Percentiles rank a stretch among this genome's conserved stretches.
Conservation (phyloP, 2,888 invertebrate species). For the Rhodophaea formosa region DNA sequence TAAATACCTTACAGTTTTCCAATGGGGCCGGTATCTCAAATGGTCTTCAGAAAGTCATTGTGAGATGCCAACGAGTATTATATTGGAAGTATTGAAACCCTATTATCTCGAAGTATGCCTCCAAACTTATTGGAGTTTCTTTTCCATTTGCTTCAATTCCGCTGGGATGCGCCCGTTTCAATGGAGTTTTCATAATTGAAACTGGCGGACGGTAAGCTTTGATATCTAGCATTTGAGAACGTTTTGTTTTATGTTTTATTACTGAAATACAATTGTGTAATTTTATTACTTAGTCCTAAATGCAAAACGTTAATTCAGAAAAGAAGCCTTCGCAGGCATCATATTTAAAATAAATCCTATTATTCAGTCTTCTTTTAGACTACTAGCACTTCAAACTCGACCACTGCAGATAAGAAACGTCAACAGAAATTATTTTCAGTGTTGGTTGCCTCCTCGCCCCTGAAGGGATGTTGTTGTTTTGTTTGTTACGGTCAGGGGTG, state of each 20-base stretch:
- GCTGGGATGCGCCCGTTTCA: neutral
- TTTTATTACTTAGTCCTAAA: too few species aligned
- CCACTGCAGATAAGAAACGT: too few species aligned
- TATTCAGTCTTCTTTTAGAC: too few species aligned
- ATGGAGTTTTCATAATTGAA: neutral
- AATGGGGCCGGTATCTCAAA: conserved; percentile 2
- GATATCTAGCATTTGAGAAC: neutral
- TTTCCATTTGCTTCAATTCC: conserved; percentile 7
- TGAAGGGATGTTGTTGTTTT: too few species aligned
- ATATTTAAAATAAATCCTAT: too few species aligned
- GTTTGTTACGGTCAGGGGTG: too few species aligned
- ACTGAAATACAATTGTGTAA: neutral
- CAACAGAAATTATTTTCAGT: too few species aligned
- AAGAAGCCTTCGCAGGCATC: too few species aligned
- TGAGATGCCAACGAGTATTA: conserved; percentile 15
- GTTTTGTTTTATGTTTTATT: neutral
- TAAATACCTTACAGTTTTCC: neutral
- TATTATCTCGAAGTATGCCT: conserved; percentile 17
- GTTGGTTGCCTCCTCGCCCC: too few species aligned
- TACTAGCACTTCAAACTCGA: too few species aligned
- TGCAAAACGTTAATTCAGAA: too few species aligned
- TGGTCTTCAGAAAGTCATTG: conserved; percentile 8
- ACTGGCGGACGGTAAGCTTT: neutral
- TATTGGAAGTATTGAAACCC: conserved; percentile 17
- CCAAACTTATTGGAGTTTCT: conserved; percentile 7